Evolutionary conservation across 2,113 vertebrate species (phyloP).

Genomic region (Buteo buteo): DNA sequence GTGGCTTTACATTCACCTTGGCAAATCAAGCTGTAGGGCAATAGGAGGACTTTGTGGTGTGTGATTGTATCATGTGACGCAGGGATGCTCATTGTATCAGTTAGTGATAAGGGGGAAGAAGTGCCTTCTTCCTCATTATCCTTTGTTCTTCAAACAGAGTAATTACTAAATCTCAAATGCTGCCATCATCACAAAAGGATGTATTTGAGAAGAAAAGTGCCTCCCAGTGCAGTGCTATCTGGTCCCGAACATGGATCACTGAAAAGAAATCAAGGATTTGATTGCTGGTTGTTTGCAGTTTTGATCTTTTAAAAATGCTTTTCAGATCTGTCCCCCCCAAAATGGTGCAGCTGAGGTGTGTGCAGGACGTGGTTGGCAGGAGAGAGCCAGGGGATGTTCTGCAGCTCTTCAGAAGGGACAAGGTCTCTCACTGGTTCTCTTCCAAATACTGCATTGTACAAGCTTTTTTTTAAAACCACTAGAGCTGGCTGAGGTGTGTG

Average conservation of each 20-base stretch:
- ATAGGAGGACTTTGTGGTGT: background rate
- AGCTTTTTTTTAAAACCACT: background rate
- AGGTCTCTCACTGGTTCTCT: background rate
- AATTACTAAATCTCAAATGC: background rate
- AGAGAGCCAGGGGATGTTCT: background rate
- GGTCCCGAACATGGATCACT: background rate
- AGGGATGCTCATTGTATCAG: background rate
- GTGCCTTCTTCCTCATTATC: background rate
- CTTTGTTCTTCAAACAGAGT: background rate
- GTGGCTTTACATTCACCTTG: background rate
- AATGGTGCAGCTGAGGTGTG: background rate
- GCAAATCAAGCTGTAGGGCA: background rate
- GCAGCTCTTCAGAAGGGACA: background rate
- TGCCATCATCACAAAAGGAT: background rate
- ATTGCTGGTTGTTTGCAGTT: background rate
- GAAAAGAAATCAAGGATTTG: background rate
- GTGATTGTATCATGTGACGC: background rate
- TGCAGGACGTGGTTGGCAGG: background rate
- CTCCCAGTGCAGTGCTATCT: background rate
- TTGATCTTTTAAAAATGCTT: background rate
- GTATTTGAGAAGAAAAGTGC: background rate
- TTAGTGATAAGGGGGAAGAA: background rate
- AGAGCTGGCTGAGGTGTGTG: background rate
- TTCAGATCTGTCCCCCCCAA: background rate
- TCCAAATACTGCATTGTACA: background rate